Evolutionary conservation across 2,888 invertebrate species (phyloP).

Genomic region (Bhutanitis thaidina): DNA sequence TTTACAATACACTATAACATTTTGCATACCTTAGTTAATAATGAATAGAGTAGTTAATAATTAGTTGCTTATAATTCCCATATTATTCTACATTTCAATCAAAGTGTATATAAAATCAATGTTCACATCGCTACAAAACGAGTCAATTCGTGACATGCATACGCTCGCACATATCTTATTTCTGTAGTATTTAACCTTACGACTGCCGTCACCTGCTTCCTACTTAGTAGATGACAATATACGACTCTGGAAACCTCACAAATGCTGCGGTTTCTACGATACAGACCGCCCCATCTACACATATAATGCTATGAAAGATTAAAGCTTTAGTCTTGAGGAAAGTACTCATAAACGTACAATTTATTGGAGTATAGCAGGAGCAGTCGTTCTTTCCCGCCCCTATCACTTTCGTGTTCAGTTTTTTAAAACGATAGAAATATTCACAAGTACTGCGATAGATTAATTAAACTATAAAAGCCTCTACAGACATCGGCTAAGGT

Average conservation of each 20-base stretch:
- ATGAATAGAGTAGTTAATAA: neutral
- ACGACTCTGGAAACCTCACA: conserved; percentile 73
- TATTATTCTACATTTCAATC: conserved; percentile 3
- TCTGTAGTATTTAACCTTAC: conserved; percentile 79
- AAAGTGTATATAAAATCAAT: conserved; percentile 10
- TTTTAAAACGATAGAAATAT: conserved; percentile 1
- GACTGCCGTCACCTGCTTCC: conserved; percentile 68
- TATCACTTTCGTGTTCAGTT: neutral
- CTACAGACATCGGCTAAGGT: conserved; percentile 53
- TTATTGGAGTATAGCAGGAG: neutral
- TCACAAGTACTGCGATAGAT: conserved; percentile 11
- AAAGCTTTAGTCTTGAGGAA: conserved; percentile 10
- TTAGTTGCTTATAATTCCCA: neutral
- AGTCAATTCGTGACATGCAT: conserved; percentile 28
- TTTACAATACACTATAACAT: conserved; percentile 79
- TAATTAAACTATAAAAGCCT: conserved; percentile 17
- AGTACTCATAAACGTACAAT: neutral
- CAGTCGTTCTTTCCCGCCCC: neutral
- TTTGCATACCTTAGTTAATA: neutral
- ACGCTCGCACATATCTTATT: conserved; percentile 74
- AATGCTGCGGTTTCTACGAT: conserved; percentile 72
- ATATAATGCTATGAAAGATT: conserved; percentile 2
- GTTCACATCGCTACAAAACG: conserved; percentile 20
- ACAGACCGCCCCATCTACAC: conserved; percentile 34
- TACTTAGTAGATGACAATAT: conserved; percentile 63